These are phyloP conservation scores for Megatriorchis doriae DNA, from an alignment of 2,113 vertebrate species.

Conservation along the genomic window DNA sequence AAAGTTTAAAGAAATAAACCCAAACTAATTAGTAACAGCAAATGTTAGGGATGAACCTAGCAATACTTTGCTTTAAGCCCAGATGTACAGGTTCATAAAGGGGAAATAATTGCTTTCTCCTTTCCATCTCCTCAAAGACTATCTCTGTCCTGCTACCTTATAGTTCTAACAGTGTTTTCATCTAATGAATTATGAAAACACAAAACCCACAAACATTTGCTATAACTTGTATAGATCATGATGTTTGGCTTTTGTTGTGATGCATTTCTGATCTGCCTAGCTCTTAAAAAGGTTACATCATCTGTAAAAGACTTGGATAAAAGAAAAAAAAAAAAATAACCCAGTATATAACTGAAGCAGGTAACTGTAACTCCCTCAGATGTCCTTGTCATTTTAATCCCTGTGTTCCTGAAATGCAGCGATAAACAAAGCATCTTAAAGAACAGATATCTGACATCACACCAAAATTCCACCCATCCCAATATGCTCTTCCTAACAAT, in stretches of 20 bases:
- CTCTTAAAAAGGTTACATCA: neutral
- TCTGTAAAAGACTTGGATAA: neutral
- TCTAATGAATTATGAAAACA: neutral
- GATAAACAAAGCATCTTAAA: neutral
- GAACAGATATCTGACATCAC: neutral
- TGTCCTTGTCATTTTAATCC: neutral
- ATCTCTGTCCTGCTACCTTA: neutral
- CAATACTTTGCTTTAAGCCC: neutral
- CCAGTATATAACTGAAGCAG: neutral
- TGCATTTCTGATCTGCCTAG: neutral
- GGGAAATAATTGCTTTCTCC: neutral
- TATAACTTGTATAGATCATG: neutral
- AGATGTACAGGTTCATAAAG: neutral
- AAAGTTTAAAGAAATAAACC: neutral
- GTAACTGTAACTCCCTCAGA: neutral
- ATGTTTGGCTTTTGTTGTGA: neutral
- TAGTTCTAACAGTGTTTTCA: neutral
- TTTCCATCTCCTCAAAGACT: neutral
- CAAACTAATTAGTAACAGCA: neutral
- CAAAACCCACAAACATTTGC: neutral
- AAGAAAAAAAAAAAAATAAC: neutral
- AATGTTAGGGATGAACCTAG: neutral
- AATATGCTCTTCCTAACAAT: neutral
- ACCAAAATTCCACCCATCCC: neutral
- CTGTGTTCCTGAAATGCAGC: neutral